Base-by-base conservation (phyloP, 1,140 invertebrate species). In the Orchesella cincta region DNA sequence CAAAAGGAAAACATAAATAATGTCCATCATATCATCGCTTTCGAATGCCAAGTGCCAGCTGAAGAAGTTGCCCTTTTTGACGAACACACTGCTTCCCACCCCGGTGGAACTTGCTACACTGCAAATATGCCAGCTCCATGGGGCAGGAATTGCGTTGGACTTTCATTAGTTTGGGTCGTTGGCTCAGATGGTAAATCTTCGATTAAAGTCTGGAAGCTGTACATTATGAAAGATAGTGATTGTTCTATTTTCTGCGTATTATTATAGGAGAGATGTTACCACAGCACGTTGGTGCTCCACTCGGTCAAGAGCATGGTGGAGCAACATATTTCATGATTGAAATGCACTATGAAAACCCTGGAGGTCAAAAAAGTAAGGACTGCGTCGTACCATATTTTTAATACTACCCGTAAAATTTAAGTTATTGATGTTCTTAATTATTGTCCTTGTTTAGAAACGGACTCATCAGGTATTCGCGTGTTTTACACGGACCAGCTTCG, bases 301-400 rank as follows among this genome's bases (percentile, higher is more conserved):
- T 95, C 23, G 92, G 90, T 1, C 91, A 91, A 78, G 88, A 88
- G 75, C 86, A 89, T 35, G 81, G 81, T 14, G 91, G 91, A 72
- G 89, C 90, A 1, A 90, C 90, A 0, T 95, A 92, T 86, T 95
- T 94, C 84, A 94, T 95, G 92, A 86, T 95, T 0, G 93, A 96
- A 86, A 90, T 94, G 79, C 94, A 96, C 86, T 96, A 95, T 83
- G 93, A 95, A 83, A 94, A 93, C 86, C 91, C 90, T 5, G 86
- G 85, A 14, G 86, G 90, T 73, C 89, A 88, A 83, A 88, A 87
- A 83, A 87, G 89, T 91, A 86, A 84, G 84, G 23, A 23, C 14
- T n/a, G n/a, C n/a, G n/a, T n/a, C n/a, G n/a, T n/a, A 5, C 3
- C 26, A 26, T 57, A 57, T 57, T 57, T 57, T 12, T 26, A 57